A percentile compares a stretch with the other conserved stretches of the same genome.
phyloP scores from a whole-genome alignment of 2,113 vertebrate species.

The Ancistrus triradiatus region DNA sequence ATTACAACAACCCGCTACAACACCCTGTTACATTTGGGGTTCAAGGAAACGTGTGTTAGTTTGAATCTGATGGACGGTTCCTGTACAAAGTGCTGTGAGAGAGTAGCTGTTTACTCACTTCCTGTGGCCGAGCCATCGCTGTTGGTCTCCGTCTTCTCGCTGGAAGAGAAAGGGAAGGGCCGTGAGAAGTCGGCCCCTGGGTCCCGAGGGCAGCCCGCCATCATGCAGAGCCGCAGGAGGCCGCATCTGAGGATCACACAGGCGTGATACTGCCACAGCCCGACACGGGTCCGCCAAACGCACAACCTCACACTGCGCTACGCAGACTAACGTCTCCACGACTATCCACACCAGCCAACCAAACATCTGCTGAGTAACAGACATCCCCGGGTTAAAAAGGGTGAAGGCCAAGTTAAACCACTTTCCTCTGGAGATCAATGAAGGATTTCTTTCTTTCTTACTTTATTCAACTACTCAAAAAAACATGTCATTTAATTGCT shows the following conservation, averaged over 20 bases:
- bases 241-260: slow-evolving; percentile 78
- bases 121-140: slow-evolving; percentile 82
- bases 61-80: no score
- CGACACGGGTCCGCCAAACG: slow-evolving; percentile 27
- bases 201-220: slow-evolving; percentile 75
- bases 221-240: slow-evolving; percentile 81
- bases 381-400: no score
- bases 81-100: no score
- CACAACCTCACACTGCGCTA: slow-evolving; percentile 24
- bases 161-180: slow-evolving; percentile 79
- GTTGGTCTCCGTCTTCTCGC: slow-evolving; percentile 91
- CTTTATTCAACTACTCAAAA: background rate
- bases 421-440: no score
- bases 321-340: slow-evolving; percentile 35
- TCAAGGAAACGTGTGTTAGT: no score
- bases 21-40: no score
- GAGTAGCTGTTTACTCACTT: slow-evolving; percentile 65
- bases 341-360: no score
- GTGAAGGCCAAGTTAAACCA: no score
- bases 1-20: no score
- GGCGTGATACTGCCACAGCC: slow-evolving; percentile 65
- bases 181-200: slow-evolving; percentile 75
- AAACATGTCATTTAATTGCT: background rate
- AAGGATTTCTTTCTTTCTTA: no score
- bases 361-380: no score